Evolutionary conservation across 2,797 vertebrate genomes (phyloP).

Genomic region (Lacerta viridis): DNA sequence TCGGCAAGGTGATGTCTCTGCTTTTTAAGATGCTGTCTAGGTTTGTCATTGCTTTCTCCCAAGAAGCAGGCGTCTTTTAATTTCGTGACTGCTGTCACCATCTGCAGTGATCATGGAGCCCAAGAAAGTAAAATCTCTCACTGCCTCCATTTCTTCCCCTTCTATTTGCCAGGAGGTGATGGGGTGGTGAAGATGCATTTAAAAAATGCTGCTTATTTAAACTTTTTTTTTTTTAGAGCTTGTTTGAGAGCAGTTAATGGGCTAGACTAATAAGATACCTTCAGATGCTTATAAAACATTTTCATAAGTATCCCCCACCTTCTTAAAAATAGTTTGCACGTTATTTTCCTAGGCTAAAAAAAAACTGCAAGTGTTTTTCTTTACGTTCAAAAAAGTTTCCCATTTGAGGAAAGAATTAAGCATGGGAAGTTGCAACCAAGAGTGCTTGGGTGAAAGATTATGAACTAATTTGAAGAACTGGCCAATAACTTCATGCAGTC

Average conservation of each 20-base stretch:
- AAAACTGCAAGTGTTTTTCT: background rate
- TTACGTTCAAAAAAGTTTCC: constrained; percentile 23
- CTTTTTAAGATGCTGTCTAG: too few species aligned
- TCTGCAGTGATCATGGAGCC: too few species aligned
- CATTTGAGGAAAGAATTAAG: constrained; percentile 19
- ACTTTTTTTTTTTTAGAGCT: background rate
- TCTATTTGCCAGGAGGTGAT: too few species aligned
- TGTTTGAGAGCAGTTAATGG: background rate
- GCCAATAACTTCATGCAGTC: constrained; percentile 1
- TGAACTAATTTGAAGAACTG: constrained; percentile 24
- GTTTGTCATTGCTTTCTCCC: too few species aligned
- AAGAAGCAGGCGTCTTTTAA: too few species aligned
- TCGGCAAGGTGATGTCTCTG: too few species aligned
- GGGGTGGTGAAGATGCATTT: background rate
- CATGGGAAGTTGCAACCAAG: background rate
- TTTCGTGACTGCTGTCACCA: too few species aligned
- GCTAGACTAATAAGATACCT: background rate
- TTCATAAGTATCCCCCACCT: background rate
- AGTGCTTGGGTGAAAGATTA: constrained; percentile 25
- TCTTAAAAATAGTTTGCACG: constrained; percentile 15
- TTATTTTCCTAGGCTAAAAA: constrained; percentile 22
- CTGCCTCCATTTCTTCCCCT: too few species aligned
- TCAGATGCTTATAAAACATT: background rate
- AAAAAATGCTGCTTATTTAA: background rate
- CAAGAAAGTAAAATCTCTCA: too few species aligned